A percentile compares a stretch with the other conserved stretches of the same genome.
These are phyloP conservation scores for Scyliorhinus canicula DNA, from an alignment of 2,797 vertebrate genomes.

Conservation along the genomic window DNA sequence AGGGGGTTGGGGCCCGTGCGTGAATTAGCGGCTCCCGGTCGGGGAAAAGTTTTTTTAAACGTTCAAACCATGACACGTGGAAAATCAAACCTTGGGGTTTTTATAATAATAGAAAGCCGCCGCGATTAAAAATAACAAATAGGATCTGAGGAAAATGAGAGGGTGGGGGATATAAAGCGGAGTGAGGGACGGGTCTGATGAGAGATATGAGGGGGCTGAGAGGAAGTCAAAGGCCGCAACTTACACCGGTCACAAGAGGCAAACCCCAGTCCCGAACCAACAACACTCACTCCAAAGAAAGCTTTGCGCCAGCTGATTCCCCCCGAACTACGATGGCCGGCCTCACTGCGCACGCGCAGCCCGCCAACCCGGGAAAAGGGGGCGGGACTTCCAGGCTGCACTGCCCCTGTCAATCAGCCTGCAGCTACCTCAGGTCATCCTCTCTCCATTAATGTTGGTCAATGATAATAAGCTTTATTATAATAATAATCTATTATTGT, in stretches of 20 bases:
- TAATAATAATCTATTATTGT: too few species aligned
- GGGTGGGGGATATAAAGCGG: background rate
- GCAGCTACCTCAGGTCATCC: too few species aligned
- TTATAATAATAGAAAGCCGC: background rate
- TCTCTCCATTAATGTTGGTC: too few species aligned
- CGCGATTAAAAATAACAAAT: too few species aligned
- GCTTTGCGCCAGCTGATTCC: background rate
- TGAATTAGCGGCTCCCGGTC: background rate
- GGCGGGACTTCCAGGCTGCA: background rate
- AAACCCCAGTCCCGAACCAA: background rate
- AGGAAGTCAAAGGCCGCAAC: background rate
- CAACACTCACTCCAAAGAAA: background rate
- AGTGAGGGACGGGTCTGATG: background rate
- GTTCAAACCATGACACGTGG: background rate
- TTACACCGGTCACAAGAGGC: background rate
- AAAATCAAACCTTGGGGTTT: background rate
- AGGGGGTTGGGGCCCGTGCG: background rate
- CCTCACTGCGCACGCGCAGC: background rate
- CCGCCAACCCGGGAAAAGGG: background rate
- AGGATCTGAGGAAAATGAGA: background rate
- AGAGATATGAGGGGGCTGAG: too few species aligned
- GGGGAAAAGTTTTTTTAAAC: background rate
- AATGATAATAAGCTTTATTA: too few species aligned
- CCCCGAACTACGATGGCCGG: background rate
- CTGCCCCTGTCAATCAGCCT: background rate